These are phyloP conservation scores for Tachysurus vachellii DNA, from an alignment of 2,113 vertebrate species.

Conservation along the genomic window DNA sequence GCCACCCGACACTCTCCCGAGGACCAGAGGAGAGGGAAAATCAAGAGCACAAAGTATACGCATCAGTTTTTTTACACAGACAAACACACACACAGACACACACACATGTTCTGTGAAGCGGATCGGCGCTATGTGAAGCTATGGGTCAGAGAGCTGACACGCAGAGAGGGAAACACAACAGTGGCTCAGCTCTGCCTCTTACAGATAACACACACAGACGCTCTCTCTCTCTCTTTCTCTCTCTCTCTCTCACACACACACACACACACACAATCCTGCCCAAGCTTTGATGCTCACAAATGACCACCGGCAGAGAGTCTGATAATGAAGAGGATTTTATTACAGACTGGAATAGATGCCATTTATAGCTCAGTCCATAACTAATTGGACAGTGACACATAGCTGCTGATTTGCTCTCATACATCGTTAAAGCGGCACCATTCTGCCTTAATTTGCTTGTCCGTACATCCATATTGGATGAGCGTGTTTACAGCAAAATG, in stretches of 20 bases:
- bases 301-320: background rate
- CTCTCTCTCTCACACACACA: background rate
- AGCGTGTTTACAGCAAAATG: background rate
- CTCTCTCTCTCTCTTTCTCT: too few species aligned
- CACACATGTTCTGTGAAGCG: conserved; percentile 36
- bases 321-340: background rate
- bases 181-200: conserved; percentile 29
- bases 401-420: background rate
- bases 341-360: conserved; percentile 2
- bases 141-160: conserved; percentile 67
- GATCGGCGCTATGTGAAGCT: conserved; percentile 54
- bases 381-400: background rate
- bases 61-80: background rate
- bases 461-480: background rate
- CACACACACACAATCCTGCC: background rate
- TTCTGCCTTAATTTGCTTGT: background rate
- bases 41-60: conserved; percentile 41
- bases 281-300: background rate
- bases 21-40: conserved; percentile 19
- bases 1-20: background rate
- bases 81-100: background rate
- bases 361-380: background rate
- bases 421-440: background rate
- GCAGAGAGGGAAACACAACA: conserved; percentile 30
- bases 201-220: conserved; percentile 26